phyloP scores from a whole-genome alignment of 2,888 invertebrate genomes.

The Agrochola macilenta region DNA sequence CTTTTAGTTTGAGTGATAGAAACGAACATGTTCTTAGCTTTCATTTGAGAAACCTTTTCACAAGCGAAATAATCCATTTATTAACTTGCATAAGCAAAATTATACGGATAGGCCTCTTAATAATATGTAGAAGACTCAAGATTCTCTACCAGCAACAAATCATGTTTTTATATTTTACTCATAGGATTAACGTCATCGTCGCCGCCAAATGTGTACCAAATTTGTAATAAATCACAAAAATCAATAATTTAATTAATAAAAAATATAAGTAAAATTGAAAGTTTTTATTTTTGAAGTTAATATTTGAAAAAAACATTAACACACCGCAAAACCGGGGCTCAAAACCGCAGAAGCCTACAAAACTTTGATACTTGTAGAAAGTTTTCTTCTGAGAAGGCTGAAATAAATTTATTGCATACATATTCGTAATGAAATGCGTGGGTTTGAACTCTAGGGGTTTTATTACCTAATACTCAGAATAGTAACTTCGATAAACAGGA shows the following conservation, averaged over 20 bases:
- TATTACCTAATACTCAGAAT: background rate
- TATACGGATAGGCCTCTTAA: background rate
- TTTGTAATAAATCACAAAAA: background rate
- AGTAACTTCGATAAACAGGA: background rate
- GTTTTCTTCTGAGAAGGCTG: background rate
- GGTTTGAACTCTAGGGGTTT: background rate
- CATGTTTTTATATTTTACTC: background rate
- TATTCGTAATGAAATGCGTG: background rate
- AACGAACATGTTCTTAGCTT: background rate
- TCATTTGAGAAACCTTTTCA: background rate
- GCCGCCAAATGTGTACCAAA: too few species aligned
- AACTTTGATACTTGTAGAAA: conserved; percentile 21
- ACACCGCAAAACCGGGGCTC: too few species aligned
- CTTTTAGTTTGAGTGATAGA: background rate
- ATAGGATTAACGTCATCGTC: background rate
- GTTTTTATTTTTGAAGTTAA: background rate
- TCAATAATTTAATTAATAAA: background rate
- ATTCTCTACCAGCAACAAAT: background rate
- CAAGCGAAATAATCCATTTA: background rate
- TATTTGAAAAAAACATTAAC: background rate
- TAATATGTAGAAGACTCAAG: background rate
- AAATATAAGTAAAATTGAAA: background rate
- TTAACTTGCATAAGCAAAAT: too few species aligned
- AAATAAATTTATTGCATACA: background rate
- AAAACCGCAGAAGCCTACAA: background rate